Evolutionary conservation across 1,140 invertebrate species (phyloP), one percentile per base, ranked within the genome.

Genomic region (Tetranychus urticae): DNA sequence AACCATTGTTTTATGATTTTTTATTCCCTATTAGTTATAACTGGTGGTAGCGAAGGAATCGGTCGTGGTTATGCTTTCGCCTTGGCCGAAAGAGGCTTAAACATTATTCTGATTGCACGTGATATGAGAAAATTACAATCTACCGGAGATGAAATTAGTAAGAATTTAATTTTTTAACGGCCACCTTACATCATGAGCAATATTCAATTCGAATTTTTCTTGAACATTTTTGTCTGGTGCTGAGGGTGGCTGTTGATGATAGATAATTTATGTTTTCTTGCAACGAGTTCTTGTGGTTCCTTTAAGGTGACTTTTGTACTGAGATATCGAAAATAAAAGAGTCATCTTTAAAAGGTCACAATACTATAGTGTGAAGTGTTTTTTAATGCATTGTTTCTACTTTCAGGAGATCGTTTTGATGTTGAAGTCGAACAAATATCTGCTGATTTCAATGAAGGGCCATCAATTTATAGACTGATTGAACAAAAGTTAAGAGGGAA

Each of bases 11-110:
- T 42, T 10, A 6, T 10, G 5, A 5, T 42, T 42, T 10, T 42
- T 42, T 42, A 6, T 42, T 42, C 10, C 10, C 5, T 42, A 6
- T 42, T 42, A 31, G 85, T 93, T 61, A 74, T 92, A 0, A 93
- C 88, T 23, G 89, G 88, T 13, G 82, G 83, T 45, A 91, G 88
- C 13, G 88, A 92, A 74, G 89, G 88, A 33, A 91, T 93, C 71
- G 89, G 88, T 14, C 85, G 84, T 74, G 83, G 86, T 62, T 93
- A 91, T 72, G 85, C 88, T 34, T 73, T 79, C 65, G 84, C 91
- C 72, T 74, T 93, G 64, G 88, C 86, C 2, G 77, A 75, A 37
- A 78, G 80, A 66, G 83, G 84, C 1, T 71, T 91, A 54, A 90
- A 88, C 72, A 73, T 93, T 46, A 79, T 92, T 56, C 77, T 94